Conservation (phyloP, 2,797 vertebrate genomes). For the Scomberomorus guttatus region DNA sequence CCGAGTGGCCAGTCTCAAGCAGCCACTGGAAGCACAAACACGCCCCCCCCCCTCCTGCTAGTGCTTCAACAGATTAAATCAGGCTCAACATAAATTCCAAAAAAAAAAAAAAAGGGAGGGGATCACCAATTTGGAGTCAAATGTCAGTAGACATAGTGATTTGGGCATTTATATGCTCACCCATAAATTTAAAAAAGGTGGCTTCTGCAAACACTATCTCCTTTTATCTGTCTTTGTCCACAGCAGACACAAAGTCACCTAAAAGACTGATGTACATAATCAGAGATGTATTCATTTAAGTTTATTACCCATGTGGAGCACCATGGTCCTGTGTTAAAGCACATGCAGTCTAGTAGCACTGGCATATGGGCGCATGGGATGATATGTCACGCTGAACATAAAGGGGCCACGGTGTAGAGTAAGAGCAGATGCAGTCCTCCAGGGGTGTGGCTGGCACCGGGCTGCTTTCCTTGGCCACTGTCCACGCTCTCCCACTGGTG, state of each 20-base stretch:
- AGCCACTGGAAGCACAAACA: conserved; percentile 67
- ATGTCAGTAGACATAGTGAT: conserved; percentile 57
- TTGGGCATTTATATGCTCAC: conserved; percentile 46
- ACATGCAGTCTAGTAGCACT: conserved; percentile 42
- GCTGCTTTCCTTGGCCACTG: conserved; percentile 83
- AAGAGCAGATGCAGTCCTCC: conserved; percentile 82
- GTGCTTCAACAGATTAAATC: conserved; percentile 69
- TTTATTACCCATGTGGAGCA: conserved; percentile 51
- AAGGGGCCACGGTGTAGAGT: conserved; percentile 64
- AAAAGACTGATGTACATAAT: conserved; percentile 53
- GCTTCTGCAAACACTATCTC: conserved; percentile 23
- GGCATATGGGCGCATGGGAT: conserved; percentile 68
- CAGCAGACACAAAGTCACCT: conserved; percentile 31
- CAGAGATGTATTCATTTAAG: conserved; percentile 58
- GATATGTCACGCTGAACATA: conserved; percentile 71
- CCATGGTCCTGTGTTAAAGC: conserved; percentile 40
- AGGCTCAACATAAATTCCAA: conserved; percentile 75
- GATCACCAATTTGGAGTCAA: conserved; percentile 61
- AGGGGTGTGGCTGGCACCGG: conserved; percentile 82
- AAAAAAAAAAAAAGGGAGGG: conserved; percentile 67
- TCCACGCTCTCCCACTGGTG: conserved; percentile 82
- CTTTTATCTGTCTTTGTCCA: neutral
- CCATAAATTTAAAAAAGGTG: conserved; percentile 44
- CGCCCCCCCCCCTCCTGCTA: conserved; percentile 47
- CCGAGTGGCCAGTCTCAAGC: conserved; percentile 60